phyloP scores from a whole-genome alignment of 2,797 vertebrate genomes.

The Triplophysa bombifrons region DNA sequence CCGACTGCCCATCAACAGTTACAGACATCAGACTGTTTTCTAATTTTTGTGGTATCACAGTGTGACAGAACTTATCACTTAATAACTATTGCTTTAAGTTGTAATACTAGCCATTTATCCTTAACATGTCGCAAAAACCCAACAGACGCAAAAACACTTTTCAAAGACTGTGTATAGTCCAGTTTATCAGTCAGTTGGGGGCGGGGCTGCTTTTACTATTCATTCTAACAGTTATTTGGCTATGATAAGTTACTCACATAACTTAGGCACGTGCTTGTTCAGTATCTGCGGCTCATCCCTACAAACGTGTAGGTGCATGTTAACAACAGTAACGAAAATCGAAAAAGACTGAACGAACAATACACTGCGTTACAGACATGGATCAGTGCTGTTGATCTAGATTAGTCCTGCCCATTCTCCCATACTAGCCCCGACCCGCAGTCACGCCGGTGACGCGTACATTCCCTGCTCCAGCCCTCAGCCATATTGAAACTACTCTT shows the following conservation, averaged over 20 bases:
- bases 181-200: neutral
- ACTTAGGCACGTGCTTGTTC: neutral
- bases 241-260: neutral
- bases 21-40: too few species aligned
- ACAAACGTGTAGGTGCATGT: neutral
- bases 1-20: too few species aligned
- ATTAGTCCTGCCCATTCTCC: conserved; percentile 36
- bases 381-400: conserved; percentile 6
- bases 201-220: neutral
- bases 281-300: neutral
- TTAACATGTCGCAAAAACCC: too few species aligned
- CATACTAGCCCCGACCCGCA: conserved; percentile 11
- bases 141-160: neutral
- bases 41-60: too few species aligned
- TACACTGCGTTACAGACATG: neutral
- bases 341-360: neutral
- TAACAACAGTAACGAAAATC: neutral
- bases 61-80: too few species aligned
- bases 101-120: too few species aligned
- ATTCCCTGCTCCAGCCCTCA: conserved; percentile 46
- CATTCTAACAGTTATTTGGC: too few species aligned
- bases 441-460: conserved; percentile 39
- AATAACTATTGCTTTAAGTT: too few species aligned
- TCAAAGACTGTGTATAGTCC: too few species aligned
- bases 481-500: conserved; percentile 53